These are phyloP conservation scores for Oxytorus armatus DNA, from an alignment of 2,888 invertebrate genomes.

Conservation along the genomic window DNA sequence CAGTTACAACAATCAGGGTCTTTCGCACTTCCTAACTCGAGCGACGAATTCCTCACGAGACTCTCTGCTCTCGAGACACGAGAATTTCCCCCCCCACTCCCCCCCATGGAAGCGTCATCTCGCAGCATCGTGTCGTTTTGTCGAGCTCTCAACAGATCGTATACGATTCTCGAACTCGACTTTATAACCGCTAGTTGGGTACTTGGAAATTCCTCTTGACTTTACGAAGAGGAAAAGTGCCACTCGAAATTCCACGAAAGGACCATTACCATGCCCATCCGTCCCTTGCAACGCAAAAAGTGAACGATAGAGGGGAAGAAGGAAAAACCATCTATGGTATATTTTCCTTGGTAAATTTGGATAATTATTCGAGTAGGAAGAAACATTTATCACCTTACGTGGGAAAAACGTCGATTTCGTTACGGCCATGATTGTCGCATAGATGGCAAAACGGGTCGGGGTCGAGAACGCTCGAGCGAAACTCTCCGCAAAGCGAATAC, in stretches of 20 bases:
- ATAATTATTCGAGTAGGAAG: not conserved
- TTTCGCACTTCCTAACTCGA: constrained; percentile 70
- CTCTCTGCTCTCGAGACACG: constrained; percentile 8
- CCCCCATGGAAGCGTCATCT: not conserved
- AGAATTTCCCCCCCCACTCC: not conserved
- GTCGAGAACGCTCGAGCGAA: constrained; percentile 27
- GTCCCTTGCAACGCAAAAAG: not conserved
- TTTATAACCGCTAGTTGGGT: constrained; percentile 18
- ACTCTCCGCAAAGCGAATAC: constrained; percentile 15
- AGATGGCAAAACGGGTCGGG: constrained; percentile 60
- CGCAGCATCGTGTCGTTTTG: not conserved
- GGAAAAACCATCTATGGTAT: constrained; percentile 1
- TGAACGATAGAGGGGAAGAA: not conserved
- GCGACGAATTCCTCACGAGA: constrained; percentile 64
- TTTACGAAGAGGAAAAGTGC: constrained; percentile 55
- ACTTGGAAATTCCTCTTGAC: constrained; percentile 53
- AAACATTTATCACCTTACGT: constrained; percentile 7
- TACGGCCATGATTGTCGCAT: constrained; percentile 22
- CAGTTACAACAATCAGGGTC: constrained; percentile 64
- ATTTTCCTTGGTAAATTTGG: constrained; percentile 8
- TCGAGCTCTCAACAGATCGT: constrained; percentile 9
- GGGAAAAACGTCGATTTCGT: constrained; percentile 24
- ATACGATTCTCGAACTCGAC: constrained; percentile 3
- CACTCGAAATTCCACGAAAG: constrained; percentile 63
- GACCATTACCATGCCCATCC: constrained; percentile 35